Evolutionary conservation across 2,113 vertebrate genomes (phyloP).

Genomic region (Equus przewalskii): DNA sequence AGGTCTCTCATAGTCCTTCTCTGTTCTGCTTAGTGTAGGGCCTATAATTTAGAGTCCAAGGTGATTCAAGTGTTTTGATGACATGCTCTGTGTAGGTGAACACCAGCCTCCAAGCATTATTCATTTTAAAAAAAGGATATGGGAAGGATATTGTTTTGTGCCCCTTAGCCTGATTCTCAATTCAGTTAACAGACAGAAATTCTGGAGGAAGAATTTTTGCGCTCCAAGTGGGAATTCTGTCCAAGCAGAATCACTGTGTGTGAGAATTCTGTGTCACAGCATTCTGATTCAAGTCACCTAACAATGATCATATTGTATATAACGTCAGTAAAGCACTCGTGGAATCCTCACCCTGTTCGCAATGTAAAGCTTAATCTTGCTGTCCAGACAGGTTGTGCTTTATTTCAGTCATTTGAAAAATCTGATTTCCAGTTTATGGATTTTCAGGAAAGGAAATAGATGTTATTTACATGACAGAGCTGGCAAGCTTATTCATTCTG

Average conservation of each 20-base stretch:
- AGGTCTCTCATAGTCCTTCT: not conserved
- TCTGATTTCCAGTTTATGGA: not conserved
- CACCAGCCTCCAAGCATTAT: not conserved
- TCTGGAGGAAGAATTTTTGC: conserved; percentile 18
- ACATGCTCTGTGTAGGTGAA: not conserved
- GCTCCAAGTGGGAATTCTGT: not conserved
- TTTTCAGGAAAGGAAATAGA: conserved; percentile 13
- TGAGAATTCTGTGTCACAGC: not conserved
- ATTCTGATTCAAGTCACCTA: not conserved
- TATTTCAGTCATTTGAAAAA: not conserved
- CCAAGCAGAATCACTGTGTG: not conserved
- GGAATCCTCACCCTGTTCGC: not conserved
- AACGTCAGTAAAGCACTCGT: fast-evolving
- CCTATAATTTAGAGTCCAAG: not conserved
- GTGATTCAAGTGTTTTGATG: conserved; percentile 24
- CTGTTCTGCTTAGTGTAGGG: not conserved
- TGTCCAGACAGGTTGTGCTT: not conserved
- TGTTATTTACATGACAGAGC: not conserved
- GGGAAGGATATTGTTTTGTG: conserved; percentile 26
- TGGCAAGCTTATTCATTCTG: not conserved
- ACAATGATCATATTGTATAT: fast-evolving
- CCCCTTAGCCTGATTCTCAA: not conserved
- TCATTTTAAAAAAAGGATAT: not conserved
- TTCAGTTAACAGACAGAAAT: not conserved
- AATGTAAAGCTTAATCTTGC: not conserved